Conservation (phyloP, 2,113 vertebrate species). For the Actenoides hombroni region DNA sequence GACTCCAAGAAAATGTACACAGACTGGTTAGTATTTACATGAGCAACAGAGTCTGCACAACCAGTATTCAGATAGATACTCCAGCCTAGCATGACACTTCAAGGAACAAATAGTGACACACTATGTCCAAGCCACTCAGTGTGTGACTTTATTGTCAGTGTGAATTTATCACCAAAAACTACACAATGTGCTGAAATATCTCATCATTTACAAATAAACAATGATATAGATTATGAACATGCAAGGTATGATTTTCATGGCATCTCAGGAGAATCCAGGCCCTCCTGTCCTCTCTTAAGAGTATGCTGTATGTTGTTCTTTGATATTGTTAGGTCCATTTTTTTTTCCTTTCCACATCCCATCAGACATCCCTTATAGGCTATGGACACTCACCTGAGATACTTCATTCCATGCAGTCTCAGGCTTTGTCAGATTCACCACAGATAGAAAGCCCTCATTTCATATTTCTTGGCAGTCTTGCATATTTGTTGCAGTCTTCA, state of each 20-base stretch:
- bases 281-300: background rate
- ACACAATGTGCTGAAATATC: rapidly evolving
- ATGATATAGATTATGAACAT: background rate
- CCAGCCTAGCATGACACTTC: background rate
- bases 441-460: background rate
- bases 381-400: background rate
- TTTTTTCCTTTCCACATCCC: background rate
- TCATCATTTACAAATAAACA: background rate
- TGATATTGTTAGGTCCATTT: background rate
- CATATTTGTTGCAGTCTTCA: background rate
- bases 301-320: background rate
- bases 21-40: background rate
- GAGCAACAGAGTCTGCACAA: background rate
- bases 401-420: background rate
- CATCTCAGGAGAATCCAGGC: background rate
- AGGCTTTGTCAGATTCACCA: background rate
- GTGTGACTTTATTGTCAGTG: background rate
- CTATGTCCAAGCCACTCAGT: background rate
- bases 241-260: background rate
- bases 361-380: background rate
- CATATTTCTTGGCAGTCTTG: background rate
- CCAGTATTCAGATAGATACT: background rate
- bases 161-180: background rate
- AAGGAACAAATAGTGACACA: background rate
- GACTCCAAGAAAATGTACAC: background rate